These are phyloP conservation scores for Microdon myrmicae DNA, from an alignment of 2,888 invertebrate genomes.

Conservation along the genomic window DNA sequence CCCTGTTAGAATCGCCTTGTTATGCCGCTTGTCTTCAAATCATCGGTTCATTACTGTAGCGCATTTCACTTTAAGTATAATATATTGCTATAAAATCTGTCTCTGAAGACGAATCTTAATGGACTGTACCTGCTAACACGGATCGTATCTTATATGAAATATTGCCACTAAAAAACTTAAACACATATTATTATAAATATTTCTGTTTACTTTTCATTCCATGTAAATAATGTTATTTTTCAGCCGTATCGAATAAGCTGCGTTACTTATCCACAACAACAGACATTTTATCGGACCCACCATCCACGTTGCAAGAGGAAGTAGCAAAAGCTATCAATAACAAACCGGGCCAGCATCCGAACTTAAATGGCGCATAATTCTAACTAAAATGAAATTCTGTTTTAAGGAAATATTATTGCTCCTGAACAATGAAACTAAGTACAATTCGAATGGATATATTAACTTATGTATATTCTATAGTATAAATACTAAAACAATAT, in stretches of 20 bases:
- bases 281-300: slow-evolving; percentile 89
- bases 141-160: too few relatives aligned
- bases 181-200: too few relatives aligned
- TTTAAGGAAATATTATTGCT: neutral
- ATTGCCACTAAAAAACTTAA: too few relatives aligned
- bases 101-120: too few relatives aligned
- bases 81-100: too few relatives aligned
- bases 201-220: too few relatives aligned
- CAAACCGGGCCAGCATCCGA: slow-evolving; percentile 63
- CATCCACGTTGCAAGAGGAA: slow-evolving; percentile 86
- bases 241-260: slow-evolving; percentile 92
- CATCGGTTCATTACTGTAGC: too few relatives aligned
- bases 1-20: too few relatives aligned
- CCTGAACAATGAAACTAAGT: slow-evolving; percentile 41
- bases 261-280: slow-evolving; percentile 91
- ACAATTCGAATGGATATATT: slow-evolving; percentile 32
- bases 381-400: neutral
- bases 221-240: too few relatives aligned
- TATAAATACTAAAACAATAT: slow-evolving; percentile 9
- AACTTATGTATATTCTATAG: slow-evolving; percentile 2
- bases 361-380: slow-evolving; percentile 56
- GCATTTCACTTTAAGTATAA: too few relatives aligned
- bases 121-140: too few relatives aligned
- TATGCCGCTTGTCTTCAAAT: too few relatives aligned
- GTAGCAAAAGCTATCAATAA: slow-evolving; percentile 78